Conservation (phyloP, 2,888 invertebrate species). For the Drosophila pegasa region DNA sequence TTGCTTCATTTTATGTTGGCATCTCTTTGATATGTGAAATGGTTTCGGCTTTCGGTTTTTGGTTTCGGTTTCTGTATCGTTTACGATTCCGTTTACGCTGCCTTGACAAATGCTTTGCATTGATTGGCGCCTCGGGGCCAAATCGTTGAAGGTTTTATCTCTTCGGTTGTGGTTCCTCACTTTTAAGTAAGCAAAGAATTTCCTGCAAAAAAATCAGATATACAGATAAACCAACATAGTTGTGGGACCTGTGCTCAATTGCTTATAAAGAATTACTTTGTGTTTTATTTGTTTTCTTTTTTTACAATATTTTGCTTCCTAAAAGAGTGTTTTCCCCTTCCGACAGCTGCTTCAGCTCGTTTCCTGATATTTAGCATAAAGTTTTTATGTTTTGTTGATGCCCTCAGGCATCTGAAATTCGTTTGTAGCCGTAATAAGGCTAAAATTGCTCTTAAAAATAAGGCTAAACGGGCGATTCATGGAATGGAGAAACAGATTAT, state of each 20-base stretch:
- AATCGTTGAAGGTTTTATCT: constrained; percentile 31
- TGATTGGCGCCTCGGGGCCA: constrained; percentile 48
- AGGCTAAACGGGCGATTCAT: too few species aligned
- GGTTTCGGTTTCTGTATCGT: constrained; percentile 7
- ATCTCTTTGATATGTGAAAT: constrained; percentile 41
- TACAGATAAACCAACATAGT: background rate
- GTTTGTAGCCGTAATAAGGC: background rate
- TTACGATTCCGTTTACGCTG: constrained; percentile 13
- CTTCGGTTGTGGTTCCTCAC: constrained; percentile 1
- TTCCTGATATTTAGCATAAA: background rate
- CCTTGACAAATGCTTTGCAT: constrained; percentile 58
- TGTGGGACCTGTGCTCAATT: background rate
- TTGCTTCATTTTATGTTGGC: constrained; percentile 54
- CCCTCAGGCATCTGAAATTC: background rate
- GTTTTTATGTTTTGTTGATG: background rate
- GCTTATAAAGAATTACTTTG: background rate
- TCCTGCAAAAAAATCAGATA: background rate
- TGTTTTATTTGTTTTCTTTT: background rate
- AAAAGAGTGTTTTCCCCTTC: background rate
- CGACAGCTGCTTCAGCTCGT: background rate
- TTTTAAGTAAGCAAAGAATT: constrained; percentile 1
- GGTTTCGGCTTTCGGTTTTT: constrained; percentile 20
- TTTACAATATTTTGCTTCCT: background rate
- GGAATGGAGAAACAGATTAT: background rate
- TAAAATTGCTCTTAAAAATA: background rate